phyloP scores from a whole-genome alignment of 2,888 invertebrate genomes.

The Horisme vitalbata region DNA sequence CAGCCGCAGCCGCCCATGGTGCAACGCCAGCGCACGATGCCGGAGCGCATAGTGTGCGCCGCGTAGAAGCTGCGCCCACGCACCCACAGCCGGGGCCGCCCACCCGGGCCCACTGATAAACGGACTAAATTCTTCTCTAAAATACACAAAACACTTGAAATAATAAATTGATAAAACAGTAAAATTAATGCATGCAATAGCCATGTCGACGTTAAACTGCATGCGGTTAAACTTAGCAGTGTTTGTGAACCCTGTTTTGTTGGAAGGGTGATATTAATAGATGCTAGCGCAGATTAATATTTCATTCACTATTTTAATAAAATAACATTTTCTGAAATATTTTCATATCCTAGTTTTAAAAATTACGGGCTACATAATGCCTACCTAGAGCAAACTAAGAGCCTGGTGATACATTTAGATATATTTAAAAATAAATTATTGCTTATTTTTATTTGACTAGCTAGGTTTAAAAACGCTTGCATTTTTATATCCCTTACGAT shows the following conservation, averaged over 20 bases:
- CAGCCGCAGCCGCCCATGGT: slow-evolving; percentile 79
- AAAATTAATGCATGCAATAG: slow-evolving; percentile 1
- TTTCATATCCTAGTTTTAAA: slow-evolving; percentile 4
- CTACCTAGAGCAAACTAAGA: background rate
- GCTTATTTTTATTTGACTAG: slow-evolving; percentile 1
- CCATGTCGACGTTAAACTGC: too few relatives aligned
- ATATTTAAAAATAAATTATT: slow-evolving; percentile 7
- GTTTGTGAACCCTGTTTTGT: background rate
- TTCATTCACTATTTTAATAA: slow-evolving; percentile 9
- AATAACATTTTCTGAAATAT: slow-evolving; percentile 2
- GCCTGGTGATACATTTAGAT: background rate
- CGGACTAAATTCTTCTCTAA: slow-evolving; percentile 65
- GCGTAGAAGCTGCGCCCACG: slow-evolving; percentile 78
- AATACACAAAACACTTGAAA: slow-evolving; percentile 33
- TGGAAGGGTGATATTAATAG: background rate
- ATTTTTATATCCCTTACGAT: too few relatives aligned
- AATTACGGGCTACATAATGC: slow-evolving; percentile 1
- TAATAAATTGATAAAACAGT: background rate
- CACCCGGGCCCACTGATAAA: slow-evolving; percentile 74
- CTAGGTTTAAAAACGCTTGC: too few relatives aligned
- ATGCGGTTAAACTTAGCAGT: background rate
- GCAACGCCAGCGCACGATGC: slow-evolving; percentile 76
- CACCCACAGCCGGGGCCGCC: slow-evolving; percentile 75
- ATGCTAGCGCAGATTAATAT: background rate
- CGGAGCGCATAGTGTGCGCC: slow-evolving; percentile 77